Base-by-base conservation (phyloP, 2,797 vertebrate species). In the Phoxinus dragarum region DNA sequence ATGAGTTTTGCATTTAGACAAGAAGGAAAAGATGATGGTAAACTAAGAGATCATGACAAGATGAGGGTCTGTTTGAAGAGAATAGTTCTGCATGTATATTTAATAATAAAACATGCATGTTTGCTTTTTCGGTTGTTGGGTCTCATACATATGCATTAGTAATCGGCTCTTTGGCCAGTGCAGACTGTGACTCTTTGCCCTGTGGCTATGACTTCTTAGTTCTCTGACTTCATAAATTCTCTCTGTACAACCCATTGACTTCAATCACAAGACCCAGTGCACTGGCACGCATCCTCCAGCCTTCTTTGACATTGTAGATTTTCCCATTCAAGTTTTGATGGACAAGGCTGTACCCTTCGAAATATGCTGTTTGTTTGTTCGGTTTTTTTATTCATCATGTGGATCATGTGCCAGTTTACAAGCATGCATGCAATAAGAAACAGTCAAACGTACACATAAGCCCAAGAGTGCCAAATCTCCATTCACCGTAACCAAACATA, bases 391-490 rank as follows among this genome's bases (percentile, higher is more conserved):
- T 59, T 49, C 9, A 47, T 54, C 16, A 38, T 27, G 42, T 7
- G 14, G 36, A 56, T 31, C 42, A 23, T 7, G 31, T 27, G 23
- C 54, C 5, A 2, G 59, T 82, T 66, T 68, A n/a, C 67, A 81
- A 38, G 42, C 31, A 66, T 66, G 64, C 17, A 16, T 11, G 5
- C 64, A 34, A 34, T 66, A 66, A 23, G 64, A 42, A 38, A 67
- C 67, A 64, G 47, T 54, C 42, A 73, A 81, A 81, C 88, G 86
- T 86, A 84, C 78, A 88, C 52, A 74, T 61, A 88, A 52, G 88
- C 86, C 85, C 89, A 87, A 85, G 49, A 64, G 61, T 64, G 27
- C 27, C 61, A 16, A 14, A 64, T 77, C 54, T 77, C 36, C 23
- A 83, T 76, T 72, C n/a, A 49, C 36, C 19, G n/a, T 27, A 61